Percentiles rank a stretch among this genome's conserved stretches.
Conservation (phyloP, 2,797 vertebrate genomes). For the Danio jaintianensis region DNA sequence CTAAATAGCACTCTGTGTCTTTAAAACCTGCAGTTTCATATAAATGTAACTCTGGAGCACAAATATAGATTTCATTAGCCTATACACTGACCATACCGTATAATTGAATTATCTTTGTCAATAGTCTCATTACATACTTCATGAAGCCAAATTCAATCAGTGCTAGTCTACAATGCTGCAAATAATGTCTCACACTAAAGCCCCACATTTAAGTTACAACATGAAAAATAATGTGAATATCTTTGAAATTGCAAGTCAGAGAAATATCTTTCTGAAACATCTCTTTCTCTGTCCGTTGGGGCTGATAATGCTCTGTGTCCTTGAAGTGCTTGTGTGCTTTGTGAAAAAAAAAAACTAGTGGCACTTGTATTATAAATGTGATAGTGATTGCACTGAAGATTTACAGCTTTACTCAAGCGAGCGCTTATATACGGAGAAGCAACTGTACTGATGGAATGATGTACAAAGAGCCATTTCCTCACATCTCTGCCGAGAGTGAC, state of each 20-base stretch:
- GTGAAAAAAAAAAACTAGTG: not conserved
- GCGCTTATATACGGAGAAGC: not conserved
- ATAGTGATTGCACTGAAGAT: constrained; percentile 21
- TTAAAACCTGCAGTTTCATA: not conserved
- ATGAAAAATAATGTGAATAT: too few species aligned
- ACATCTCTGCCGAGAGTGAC: constrained; percentile 6
- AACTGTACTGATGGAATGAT: not conserved
- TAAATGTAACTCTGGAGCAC: not conserved
- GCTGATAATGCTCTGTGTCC: constrained; percentile 6
- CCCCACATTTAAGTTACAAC: too few species aligned
- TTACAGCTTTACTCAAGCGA: constrained; percentile 11
- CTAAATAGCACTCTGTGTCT: not conserved
- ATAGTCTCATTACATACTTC: not conserved
- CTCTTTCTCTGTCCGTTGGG: constrained; percentile 10
- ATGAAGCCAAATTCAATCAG: constrained; percentile 23
- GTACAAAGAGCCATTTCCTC: not conserved
- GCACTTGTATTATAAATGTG: constrained; percentile 17
- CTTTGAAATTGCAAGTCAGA: not conserved
- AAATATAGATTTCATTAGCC: not conserved
- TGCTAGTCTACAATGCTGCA: not conserved
- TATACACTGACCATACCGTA: not conserved
- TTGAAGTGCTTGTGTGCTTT: constrained; percentile 5
- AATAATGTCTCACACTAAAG: too few species aligned
- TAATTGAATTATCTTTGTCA: constrained; percentile 9
- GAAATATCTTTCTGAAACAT: constrained; percentile 5